Base-by-base conservation (phyloP, 1,140 invertebrate genomes). In the Leucophenga varia region DNA sequence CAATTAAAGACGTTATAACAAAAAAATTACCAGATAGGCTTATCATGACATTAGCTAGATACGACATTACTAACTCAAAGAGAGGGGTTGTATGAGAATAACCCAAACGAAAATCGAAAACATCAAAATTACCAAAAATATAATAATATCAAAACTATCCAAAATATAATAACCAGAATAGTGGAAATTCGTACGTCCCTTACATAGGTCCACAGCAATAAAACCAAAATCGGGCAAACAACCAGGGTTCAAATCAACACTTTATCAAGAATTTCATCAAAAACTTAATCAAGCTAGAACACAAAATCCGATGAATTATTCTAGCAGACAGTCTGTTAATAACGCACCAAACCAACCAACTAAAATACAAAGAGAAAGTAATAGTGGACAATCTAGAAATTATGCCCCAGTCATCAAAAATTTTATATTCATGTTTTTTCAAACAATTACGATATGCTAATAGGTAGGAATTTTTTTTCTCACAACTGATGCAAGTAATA, bases 401-500 rank as follows among this genome's bases (percentile, higher is more conserved):
- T 30, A 30, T 30, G 28, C 28, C 28, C 28, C n/a, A 30, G 7
- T 7, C 28, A 8, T 30, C 28, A 30, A 30, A 7, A 8, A 30
- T 30, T 30, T 30, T 30, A 30, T 30, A 30, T 30, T 30, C 28
- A 30, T 30, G 7, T n/a, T 30, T 30, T 30, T 30, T 30, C 28
- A 7, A 30, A 30, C 7, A 30, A n/a, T 7, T 30, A 30, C n/a
- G n/a, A 30, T n/a, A 30, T 30, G 28, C n/a, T 30, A n/a, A 30
- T 30, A 30, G 28, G 28, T 30, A 30, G 28, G n/a, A 30, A 30
- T 8, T 30, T 8, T 30, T 30, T 30, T n/a, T n/a, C 21, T 61
- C 32, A 56, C 45, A n/a, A 56, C 55, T 7, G 59, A 59, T 36
- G 58, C 56, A 12, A 36, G 19, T 52, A 43, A 54, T 3, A 16